Base-by-base conservation (phyloP, 2,888 invertebrate species). In the Deilephila elpenor region DNA sequence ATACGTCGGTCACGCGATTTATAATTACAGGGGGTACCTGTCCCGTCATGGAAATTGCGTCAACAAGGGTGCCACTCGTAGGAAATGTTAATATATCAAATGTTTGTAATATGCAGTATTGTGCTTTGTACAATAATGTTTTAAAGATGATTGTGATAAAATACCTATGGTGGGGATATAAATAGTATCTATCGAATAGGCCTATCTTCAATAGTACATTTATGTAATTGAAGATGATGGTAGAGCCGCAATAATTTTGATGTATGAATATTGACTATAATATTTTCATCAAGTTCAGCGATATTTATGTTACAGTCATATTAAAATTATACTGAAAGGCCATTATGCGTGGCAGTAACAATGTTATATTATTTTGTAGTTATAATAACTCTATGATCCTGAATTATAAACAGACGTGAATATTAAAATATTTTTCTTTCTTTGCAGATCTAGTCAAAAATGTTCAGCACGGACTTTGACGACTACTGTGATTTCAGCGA, bases 401-500 rank as follows among this genome's bases (percentile, higher is more conserved):
- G 8, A 44, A 44, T 44, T 44, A 44, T 44, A 3, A 44, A 44
- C 11, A 11, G 44, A 8, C 44, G 44, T 11, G 11, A 8, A 44
- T 11, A 44, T 11, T 37, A 44, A 44, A 44, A 44, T 44, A 56
- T 60, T 61, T 62, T 44, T 60, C 19, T 11, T 72, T 72, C 34
- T 70, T 73, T 86, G 1, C 87, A 89, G 89, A 78, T 83, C 73
- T 62, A 73, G 17, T 77, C 75, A 64, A 82, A 74, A 53, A 94
- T 95, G 95, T 94, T 92, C 77, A 87, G 88, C 77, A 90, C 91
- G 53, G 86, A 86, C 74, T 93, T 94, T 73, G 91, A 93, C 11
- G 93, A 93, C 75, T 94, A 93, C 78, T 93, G 94, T 75, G 95
- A 94, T 76, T 93, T 95, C 81, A 93, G 92, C 72, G 95, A 95